Evolutionary conservation across 1,140 invertebrate genomes (phyloP).

Genomic region (Augochlora pura): DNA sequence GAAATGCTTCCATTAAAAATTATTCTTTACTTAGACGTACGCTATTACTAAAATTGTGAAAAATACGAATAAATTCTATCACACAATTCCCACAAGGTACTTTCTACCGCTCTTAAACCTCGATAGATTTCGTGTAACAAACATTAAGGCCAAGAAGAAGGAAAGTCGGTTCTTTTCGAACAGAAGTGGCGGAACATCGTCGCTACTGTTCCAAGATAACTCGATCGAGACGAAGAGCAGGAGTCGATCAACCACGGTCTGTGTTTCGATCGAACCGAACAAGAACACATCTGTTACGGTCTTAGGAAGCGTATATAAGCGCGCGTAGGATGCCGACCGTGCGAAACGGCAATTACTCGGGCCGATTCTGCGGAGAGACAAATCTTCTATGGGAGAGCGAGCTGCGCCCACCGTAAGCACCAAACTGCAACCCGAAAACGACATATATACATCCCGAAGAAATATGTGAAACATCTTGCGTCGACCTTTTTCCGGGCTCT

Average conservation of each 20-base stretch:
- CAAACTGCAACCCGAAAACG: neutral
- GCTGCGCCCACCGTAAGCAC: slow-evolving; percentile 1
- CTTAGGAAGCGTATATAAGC: too few species aligned
- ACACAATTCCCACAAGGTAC: too few species aligned
- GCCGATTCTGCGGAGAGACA: neutral
- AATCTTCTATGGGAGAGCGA: neutral
- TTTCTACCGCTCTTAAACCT: too few species aligned
- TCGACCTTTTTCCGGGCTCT: slow-evolving; percentile 1
- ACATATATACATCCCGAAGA: neutral
- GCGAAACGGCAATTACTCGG: neutral
- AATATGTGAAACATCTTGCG: slow-evolving; percentile 9
- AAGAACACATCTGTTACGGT: slow-evolving; percentile 1
- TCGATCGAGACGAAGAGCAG: neutral
- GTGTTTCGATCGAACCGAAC: neutral
- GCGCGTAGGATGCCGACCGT: slow-evolving; percentile 2
- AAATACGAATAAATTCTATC: too few species aligned
- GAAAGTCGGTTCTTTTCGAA: too few species aligned
- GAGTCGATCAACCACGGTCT: neutral
- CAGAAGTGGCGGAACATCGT: too few species aligned
- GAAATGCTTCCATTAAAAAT: too few species aligned
- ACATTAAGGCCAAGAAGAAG: too few species aligned
- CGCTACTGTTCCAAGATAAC: too few species aligned
- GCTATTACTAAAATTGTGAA: too few species aligned
- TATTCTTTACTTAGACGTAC: too few species aligned
- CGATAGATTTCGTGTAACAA: too few species aligned